A percentile compares a stretch with the other conserved stretches of the same genome.
These are phyloP conservation scores for Odobenus rosmarus DNA, from an alignment of 2,113 vertebrate species.

Conservation along the genomic window DNA sequence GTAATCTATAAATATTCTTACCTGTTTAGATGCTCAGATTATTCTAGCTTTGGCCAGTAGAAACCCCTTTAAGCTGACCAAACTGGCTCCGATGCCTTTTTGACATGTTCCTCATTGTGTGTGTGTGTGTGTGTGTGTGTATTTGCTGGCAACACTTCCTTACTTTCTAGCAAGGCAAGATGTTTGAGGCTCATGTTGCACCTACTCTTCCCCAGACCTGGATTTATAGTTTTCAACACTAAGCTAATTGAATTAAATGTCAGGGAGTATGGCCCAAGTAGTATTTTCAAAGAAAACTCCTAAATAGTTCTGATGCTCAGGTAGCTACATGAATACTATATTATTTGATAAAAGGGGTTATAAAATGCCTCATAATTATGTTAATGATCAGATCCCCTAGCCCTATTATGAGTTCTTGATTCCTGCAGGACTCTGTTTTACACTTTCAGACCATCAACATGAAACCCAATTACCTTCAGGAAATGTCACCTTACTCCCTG, in stretches of 20 bases:
- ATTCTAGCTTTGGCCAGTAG: background rate
- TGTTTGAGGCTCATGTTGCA: background rate
- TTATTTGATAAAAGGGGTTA: slow-evolving; percentile 12
- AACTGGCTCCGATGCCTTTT: background rate
- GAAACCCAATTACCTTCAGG: background rate
- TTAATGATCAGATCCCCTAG: background rate
- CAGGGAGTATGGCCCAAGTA: background rate
- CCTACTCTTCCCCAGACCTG: background rate
- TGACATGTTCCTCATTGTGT: background rate
- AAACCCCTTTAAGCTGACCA: background rate
- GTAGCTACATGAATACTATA: background rate
- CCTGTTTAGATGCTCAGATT: background rate
- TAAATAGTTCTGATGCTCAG: background rate
- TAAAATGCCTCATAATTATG: background rate
- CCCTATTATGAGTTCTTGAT: background rate
- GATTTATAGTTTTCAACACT: background rate
- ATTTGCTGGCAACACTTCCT: background rate
- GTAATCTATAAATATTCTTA: background rate
- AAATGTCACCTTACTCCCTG: background rate
- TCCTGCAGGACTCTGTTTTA: background rate
- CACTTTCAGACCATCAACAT: background rate
- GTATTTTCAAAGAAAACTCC: background rate
- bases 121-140: background rate
- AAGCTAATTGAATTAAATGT: background rate
- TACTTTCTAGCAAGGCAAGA: background rate